Evolutionary conservation across 1,140 invertebrate species (phyloP), one percentile per base, ranked within the genome.

Genomic region (Nephila pilipes): DNA sequence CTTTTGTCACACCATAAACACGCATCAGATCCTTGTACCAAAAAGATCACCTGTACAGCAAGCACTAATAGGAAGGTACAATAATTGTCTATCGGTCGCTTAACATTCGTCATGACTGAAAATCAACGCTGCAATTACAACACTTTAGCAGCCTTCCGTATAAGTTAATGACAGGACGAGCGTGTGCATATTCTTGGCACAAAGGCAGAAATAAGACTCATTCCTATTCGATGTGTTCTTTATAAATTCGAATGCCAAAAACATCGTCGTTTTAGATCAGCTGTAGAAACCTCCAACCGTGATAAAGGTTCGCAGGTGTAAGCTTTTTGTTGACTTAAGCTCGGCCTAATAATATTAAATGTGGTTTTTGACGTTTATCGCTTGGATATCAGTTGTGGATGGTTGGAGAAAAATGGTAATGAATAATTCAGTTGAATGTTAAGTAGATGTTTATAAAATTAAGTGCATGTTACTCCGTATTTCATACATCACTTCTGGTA

Each of bases 281-380:
- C 69, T 75, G 69, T 75, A 18, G 69, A 75, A 75, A 75, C 69
- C 12, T 32, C 29, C 29, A 75, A 75, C 32, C 29, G 25, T 32
- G 69, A 75, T 75, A 75, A 65, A 75, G 29, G 18, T 75, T 75
- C 32, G 18, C 69, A 75, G 69, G 69, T 75, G 69, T 5, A 14
- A 75, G 14, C 20, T n/a, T 75, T 65, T 5, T 75, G 29, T 75
- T 75, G 69, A 75, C 29, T 32, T 29, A 36, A 75, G 69, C 29
- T 25, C 69, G 25, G 69, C 29, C 69, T 75, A 75, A 36, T 75
- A 75, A 32, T 75, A 75, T 75, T 75, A 75, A 60, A 75, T 75
- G 32, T 75, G 69, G 6, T 29, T 32, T 36, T 75, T 75, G 69
- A 75, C 69, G 69, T 32, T 75, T 75, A 36, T 75, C 69, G 29